Base-by-base conservation (phyloP, 2,113 vertebrate genomes). In the Picathartes gymnocephalus region DNA sequence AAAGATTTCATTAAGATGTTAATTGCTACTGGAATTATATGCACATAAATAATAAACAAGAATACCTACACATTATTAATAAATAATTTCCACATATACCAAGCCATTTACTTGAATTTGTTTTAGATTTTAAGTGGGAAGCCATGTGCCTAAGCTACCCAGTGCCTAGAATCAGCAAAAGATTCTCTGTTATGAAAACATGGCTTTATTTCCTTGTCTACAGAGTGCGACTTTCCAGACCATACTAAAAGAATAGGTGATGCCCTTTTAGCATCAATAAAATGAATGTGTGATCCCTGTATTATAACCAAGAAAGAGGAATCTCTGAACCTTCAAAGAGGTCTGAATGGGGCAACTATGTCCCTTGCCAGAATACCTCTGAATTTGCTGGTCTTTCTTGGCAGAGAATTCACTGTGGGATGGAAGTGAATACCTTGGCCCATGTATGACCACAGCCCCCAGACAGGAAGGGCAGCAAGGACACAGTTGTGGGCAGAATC, bases 1-100 rank as follows among this genome's bases (percentile, higher is more conserved):
- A 60, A 96, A 82, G 81, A 56, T 93, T 96, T 95, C 90, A 96
- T 96, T 92, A 90, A 86, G 48, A 95, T 95, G 92, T 88, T 96
- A 96, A 97, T 97, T 94, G 77, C 94, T 89, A 60, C 87, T 2
- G 14, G 84, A 97, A 95, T 95, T 92, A 82, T 44, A 93, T 90
- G 72, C 65, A 91, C 48, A 96, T 90, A 96, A 94, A 87, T 97
- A 84, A 94, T 87, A 97, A 97, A 92, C 54, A 70, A 77, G 57
- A 96, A 84, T 90, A 82, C 72, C 61, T 91, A 88, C 66, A 91
- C 78, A 92, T 97, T 88, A 66, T 73, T 95, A 94, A 68, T 84
- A 95, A 74, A 85, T 79, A 42, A 93, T 90, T 97, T 96, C 44
- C 47, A 89, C 48, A 39, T 69, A 81, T 48, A 93, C 35, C 42